Conservation (phyloP, 2,888 invertebrate genomes). For the Agonopterix alstromeriana region DNA sequence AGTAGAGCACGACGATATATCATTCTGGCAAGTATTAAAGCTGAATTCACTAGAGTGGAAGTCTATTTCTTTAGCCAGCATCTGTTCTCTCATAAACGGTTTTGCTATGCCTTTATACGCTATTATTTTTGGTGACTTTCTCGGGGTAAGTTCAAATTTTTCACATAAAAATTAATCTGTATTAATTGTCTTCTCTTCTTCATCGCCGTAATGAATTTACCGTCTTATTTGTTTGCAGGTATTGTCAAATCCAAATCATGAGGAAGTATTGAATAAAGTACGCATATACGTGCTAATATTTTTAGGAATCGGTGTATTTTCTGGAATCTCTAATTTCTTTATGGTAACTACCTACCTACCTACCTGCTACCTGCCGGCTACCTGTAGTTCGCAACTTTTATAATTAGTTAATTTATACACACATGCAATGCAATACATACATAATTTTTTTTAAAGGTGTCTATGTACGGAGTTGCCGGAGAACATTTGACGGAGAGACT, state of each 20-base stretch:
- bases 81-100: conserved; percentile 80
- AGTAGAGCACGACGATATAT: conserved; percentile 34
- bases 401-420: neutral
- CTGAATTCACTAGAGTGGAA: conserved; percentile 83
- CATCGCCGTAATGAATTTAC: conserved; percentile 6
- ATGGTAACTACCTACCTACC: conserved; percentile 75
- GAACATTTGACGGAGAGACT: conserved; percentile 86
- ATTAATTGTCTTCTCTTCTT: too few relatives aligned
- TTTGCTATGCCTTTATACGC: conserved; percentile 85
- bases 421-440: too few relatives aligned
- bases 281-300: conserved; percentile 81
- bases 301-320: conserved; percentile 79
- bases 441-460: conserved; percentile 53
- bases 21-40: conserved; percentile 71
- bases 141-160: conserved; percentile 75
- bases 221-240: too few relatives aligned
- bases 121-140: conserved; percentile 83
- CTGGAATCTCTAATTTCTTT: conserved; percentile 81
- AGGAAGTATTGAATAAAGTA: conserved; percentile 75
- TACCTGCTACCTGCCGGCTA: too few relatives aligned
- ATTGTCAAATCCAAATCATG: conserved; percentile 67
- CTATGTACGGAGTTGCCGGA: conserved; percentile 85
- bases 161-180: too few relatives aligned
- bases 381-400: neutral
- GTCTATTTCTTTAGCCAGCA: conserved; percentile 77